These are phyloP conservation scores for Saimiri boliviensis DNA, from an alignment of 2,113 vertebrate genomes.

Conservation along the genomic window DNA sequence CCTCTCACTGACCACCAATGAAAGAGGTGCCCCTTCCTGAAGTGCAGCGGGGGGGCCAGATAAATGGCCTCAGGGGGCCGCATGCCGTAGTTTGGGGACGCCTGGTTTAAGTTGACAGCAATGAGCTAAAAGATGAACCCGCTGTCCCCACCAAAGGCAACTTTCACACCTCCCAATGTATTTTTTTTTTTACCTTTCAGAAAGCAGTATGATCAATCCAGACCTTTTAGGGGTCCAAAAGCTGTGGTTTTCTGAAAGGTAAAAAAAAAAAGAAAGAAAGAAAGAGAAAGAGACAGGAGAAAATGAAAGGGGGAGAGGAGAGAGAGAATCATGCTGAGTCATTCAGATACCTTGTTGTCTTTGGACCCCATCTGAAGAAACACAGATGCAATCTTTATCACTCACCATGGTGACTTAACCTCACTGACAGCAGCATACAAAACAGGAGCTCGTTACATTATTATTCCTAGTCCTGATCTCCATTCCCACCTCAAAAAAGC, in stretches of 20 bases:
- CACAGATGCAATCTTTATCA: background rate
- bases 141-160: background rate
- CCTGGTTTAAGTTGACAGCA: background rate
- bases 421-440: background rate
- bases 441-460: background rate
- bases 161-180: background rate
- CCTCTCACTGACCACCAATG: no score
- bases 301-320: background rate
- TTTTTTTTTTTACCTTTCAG: conserved; percentile 73
- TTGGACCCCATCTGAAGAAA: background rate
- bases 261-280: background rate
- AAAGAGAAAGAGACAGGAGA: background rate
- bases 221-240: conserved; percentile 70
- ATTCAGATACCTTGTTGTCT: background rate
- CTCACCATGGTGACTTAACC: background rate
- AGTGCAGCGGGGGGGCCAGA: no score
- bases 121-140: background rate
- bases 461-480: background rate
- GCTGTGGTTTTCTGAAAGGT: conserved; percentile 72
- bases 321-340: conserved; percentile 16
- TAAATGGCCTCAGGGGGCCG: no score
- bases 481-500: background rate
- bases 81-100: no score
- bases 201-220: conserved; percentile 68
- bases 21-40: no score